Evolutionary conservation across 2,113 vertebrate species (phyloP).

Genomic region (Jacana jacana): DNA sequence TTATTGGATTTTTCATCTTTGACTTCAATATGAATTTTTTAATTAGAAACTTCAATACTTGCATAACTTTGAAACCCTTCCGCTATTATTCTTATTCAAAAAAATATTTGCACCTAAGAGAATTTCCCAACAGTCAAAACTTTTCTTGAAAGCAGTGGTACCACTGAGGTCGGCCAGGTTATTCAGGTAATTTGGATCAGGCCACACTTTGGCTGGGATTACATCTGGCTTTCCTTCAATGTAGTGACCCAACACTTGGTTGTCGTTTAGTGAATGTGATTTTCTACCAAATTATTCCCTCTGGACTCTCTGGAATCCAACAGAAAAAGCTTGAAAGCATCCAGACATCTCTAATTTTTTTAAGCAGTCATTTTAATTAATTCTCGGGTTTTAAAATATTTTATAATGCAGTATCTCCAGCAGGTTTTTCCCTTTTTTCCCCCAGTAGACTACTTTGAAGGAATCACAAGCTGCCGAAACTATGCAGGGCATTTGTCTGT

Average conservation of each 20-base stretch:
- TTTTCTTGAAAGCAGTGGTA: background rate
- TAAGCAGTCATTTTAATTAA: background rate
- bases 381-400: background rate
- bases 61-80: background rate
- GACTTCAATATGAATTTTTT: constrained; percentile 40
- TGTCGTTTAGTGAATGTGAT: background rate
- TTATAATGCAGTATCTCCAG: background rate
- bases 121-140: constrained; percentile 3
- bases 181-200: background rate
- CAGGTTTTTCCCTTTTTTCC: background rate
- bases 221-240: background rate
- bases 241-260: background rate
- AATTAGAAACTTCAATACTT: constrained; percentile 34
- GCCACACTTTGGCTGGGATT: background rate
- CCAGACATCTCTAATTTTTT: background rate
- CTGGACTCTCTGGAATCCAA: background rate
- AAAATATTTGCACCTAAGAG: background rate
- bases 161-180: background rate
- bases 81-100: background rate
- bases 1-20: constrained; percentile 49
- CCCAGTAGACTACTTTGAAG: constrained; percentile 9
- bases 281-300: background rate
- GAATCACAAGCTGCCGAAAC: background rate
- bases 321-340: constrained; percentile 4
- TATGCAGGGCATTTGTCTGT: background rate